Base-by-base conservation (phyloP, 2,888 invertebrate species). In the Aquatica leii region DNA sequence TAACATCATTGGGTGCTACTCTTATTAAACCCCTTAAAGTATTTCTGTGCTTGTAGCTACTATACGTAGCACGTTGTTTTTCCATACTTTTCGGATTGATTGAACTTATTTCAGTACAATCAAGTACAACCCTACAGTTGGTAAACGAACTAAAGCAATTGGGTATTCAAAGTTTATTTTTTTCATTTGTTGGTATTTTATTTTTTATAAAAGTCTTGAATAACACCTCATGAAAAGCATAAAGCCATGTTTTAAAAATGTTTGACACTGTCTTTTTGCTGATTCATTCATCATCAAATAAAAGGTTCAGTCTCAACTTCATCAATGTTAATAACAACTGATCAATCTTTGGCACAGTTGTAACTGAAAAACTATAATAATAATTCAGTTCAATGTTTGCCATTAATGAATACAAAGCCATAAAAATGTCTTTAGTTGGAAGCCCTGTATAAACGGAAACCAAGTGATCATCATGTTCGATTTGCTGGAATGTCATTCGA, bases 1-100 rank as follows among this genome's bases (percentile, higher is more conserved):
- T 41, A 14, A 41, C 41, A 5, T 74, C 75, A 70, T 74, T 73
- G 17, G 75, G 74, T 17, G 74, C 73, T 53, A 73, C 69, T 14
- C 69, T 72, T 9, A 74, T 56, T 9, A 75, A 54, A 20, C 57
- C 69, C 62, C 74, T 76, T 12, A 34, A 12, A 1, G 53, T 53
- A 37, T 53, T 53, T 11, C 37, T 5, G n/a, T 53, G 34, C 17
- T 53, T 53, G 14, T 53, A 53, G 37, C 34, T 34, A 15, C 53
- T 53, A 17, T 35, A 53, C 2, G 53, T 53, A 35, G 14, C 12
- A 6, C 53, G 61, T 40, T 71, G 69, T 48, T 54, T 62, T 24
- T 66, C 55, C 61, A 71, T 62, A 35, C 17, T 17, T n/a, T 50
- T 21, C 34, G 72, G 69, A 5, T 63, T 37, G 24, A 56, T 65